Evolutionary conservation across 2,113 vertebrate species (phyloP).

Genomic region (Nothoprocta perdicaria): DNA sequence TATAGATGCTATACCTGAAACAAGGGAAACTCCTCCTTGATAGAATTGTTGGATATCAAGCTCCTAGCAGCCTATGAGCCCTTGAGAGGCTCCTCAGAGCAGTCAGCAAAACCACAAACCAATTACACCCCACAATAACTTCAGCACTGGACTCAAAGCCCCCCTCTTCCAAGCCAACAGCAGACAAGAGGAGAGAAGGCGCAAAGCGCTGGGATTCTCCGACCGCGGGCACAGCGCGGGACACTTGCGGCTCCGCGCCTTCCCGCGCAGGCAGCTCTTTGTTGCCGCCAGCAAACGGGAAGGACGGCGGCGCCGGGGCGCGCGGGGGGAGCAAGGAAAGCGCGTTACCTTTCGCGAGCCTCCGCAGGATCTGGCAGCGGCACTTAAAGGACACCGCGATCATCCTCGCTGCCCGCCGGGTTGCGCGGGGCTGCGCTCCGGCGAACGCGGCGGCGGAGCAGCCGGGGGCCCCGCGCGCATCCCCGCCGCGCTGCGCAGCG

Average conservation of each 20-base stretch:
- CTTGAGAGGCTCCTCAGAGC: constrained; percentile 38
- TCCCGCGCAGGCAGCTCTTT: constrained; percentile 72
- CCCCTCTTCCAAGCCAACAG: neutral
- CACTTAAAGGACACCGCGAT: constrained; percentile 99
- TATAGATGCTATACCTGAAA: constrained; percentile 10
- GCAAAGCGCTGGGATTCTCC: constrained; percentile 8
- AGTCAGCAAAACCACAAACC: constrained; percentile 45
- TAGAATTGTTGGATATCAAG: neutral
- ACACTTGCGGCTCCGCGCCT: constrained; percentile 1
- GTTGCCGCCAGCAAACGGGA: constrained; percentile 69
- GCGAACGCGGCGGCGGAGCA: constrained; percentile 81
- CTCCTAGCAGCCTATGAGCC: neutral
- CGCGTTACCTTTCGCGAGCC: constrained; percentile 93
- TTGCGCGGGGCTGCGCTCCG: constrained; percentile 78
- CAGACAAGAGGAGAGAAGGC: neutral
- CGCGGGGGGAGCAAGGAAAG: constrained; percentile 40
- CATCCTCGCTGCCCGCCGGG: constrained; percentile 86
- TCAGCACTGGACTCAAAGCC: constrained; percentile 44
- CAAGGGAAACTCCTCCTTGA: constrained; percentile 21
- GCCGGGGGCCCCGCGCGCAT: constrained; percentile 75
- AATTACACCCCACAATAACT: constrained; percentile 67
- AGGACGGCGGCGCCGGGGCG: neutral
- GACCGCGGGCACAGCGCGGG: constrained; percentile 19
- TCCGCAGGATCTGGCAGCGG: constrained; percentile 97
- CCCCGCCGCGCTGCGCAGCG: too few relatives aligned